Conservation (phyloP, 2,888 invertebrate species). For the Papilio protenor region DNA sequence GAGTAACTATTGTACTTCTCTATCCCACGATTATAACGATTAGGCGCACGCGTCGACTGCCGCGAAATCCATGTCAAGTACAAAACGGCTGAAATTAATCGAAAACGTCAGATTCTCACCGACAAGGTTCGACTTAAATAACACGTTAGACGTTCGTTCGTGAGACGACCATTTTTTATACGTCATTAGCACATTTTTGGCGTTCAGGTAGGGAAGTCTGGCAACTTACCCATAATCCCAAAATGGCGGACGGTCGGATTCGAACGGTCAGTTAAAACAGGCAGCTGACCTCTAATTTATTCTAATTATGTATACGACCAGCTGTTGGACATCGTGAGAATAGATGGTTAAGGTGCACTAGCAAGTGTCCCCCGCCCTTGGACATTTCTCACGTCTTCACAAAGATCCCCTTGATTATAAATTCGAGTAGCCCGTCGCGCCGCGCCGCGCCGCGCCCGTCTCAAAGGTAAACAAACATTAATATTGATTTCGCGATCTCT, state of each 20-base stretch:
- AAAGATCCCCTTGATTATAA: conserved; percentile 79
- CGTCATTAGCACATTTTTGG: conserved; percentile 40
- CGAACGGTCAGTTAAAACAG: conserved; percentile 71
- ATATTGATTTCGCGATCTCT: conserved; percentile 79
- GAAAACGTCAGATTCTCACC: conserved; percentile 46
- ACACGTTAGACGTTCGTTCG: conserved; percentile 73
- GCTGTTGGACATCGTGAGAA: conserved; percentile 79
- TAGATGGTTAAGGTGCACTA: conserved; percentile 73
- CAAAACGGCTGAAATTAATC: conserved; percentile 36
- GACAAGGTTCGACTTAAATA: conserved; percentile 63
- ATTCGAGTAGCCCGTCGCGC: conserved; percentile 74
- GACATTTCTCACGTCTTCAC: conserved; percentile 76
- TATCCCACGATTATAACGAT: conserved; percentile 36
- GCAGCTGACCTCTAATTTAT: conserved; percentile 80
- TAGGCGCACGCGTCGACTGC: conserved; percentile 35
- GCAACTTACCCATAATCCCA: conserved; percentile 66
- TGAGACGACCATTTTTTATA: conserved; percentile 53
- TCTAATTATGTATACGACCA: conserved; percentile 70
- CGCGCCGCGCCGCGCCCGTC: conserved; percentile 64
- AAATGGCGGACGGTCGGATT: conserved; percentile 51
- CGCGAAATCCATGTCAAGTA: conserved; percentile 40
- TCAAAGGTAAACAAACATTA: conserved; percentile 82
- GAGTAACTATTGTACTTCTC: conserved; percentile 27
- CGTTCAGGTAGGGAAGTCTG: conserved; percentile 67
- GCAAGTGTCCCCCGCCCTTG: conserved; percentile 79